Evolutionary conservation across 2,113 vertebrate species (phyloP).

Genomic region (Spheniscus mendiculus): DNA sequence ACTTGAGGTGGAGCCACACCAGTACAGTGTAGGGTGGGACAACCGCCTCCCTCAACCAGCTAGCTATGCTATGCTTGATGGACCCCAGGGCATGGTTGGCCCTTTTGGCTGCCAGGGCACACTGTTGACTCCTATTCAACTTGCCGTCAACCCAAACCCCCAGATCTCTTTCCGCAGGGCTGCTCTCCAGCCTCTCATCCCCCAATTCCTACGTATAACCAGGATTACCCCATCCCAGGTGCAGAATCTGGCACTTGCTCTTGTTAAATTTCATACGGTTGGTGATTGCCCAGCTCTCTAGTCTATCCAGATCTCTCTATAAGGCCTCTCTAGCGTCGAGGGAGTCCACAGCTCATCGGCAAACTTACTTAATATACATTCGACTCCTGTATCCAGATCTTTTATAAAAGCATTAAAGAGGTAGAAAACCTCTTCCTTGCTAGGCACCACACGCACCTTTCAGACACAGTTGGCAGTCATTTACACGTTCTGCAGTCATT

Average conservation of each 20-base stretch:
- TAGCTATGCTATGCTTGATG: neutral
- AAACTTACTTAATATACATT: neutral
- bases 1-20: neutral
- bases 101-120: neutral
- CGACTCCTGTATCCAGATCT: neutral
- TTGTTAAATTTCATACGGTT: neutral
- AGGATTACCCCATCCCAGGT: neutral
- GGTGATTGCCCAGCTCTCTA: neutral
- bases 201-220: neutral
- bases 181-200: neutral
- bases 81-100: accelerated
- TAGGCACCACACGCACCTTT: too few relatives aligned
- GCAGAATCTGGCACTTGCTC: neutral
- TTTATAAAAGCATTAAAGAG: neutral
- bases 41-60: accelerated
- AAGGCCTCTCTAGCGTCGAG: neutral
- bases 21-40: accelerated
- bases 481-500: too few relatives aligned
- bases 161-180: accelerated
- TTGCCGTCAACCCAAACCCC: neutral
- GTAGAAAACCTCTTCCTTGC: too few relatives aligned
- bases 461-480: too few relatives aligned
- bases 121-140: too few relatives aligned
- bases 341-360: neutral
- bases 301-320: neutral